Evolutionary conservation across 92 coral and sea anemone species (phyloP).

Genomic region (Zoanthus sansibaricus): DNA sequence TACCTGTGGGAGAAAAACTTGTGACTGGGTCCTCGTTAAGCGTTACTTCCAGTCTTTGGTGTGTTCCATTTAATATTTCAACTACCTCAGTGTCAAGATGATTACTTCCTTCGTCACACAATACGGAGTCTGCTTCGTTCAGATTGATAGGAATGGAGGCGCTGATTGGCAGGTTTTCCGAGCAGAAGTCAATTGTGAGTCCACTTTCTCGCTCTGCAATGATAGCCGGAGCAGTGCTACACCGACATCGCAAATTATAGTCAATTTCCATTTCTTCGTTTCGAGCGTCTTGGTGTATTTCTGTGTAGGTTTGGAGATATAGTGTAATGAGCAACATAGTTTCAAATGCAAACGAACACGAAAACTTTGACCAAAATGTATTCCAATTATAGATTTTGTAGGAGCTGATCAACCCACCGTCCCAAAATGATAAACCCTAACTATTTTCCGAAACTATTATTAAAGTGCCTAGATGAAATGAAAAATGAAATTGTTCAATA

Average conservation of each 20-base stretch:
- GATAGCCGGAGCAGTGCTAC: slow-evolving; percentile 37
- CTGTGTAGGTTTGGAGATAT: neutral
- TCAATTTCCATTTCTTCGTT: neutral
- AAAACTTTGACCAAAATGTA: too few relatives aligned
- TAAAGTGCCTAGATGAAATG: too few relatives aligned
- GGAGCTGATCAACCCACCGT: too few relatives aligned
- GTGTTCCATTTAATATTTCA: slow-evolving; percentile 61
- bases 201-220: slow-evolving; percentile 40
- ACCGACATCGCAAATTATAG: slow-evolving; percentile 1
- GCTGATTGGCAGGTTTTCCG: slow-evolving; percentile 33
- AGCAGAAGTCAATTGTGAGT: slow-evolving; percentile 33
- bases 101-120: neutral
- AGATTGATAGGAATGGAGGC: slow-evolving; percentile 34
- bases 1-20: slow-evolving; percentile 41
- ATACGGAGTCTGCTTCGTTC: neutral
- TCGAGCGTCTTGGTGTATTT: neutral
- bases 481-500: too few relatives aligned
- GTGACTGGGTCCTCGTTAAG: slow-evolving; percentile 65
- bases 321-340: too few relatives aligned
- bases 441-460: too few relatives aligned
- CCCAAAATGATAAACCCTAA: too few relatives aligned
- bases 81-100: slow-evolving; percentile 67
- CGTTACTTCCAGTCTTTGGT: slow-evolving; percentile 72
- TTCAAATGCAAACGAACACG: too few relatives aligned
- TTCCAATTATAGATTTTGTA: too few relatives aligned